Base-by-base conservation (phyloP, 2,888 invertebrate species). In the Bedellia somnulentella region DNA sequence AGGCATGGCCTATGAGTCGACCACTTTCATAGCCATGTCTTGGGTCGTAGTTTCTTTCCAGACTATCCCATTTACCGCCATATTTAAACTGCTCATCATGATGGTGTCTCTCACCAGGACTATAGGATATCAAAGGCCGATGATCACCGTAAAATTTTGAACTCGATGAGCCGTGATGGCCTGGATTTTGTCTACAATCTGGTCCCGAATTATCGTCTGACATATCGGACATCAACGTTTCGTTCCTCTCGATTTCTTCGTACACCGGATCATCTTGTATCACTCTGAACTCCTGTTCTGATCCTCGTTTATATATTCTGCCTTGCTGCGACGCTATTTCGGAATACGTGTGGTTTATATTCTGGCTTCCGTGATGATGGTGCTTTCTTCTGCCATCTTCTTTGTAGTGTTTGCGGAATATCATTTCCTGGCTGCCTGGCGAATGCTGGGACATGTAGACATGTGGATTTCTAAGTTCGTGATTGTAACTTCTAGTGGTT, bases 131-230 rank as follows among this genome's bases (percentile, higher is more conserved):
- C 43, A 89, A 61, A n/a, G 89, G 89, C 23, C 88, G 79, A 46
- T 87, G 87, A 49, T 89, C 89, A 9, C 87, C 87, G 59, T 88
- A 88, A 44, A 87, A 87, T 42, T 87, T 82, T 18, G 87, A 87
- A 36, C 80, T 51, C 1, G 70, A 55, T 1, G 71, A 73, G 1
- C 71, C 71, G 42, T 71, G 71, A 37, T 63, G 68, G 38, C 85
- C 86, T 3, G 64, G 61, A 49, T 85, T 85, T 52, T 85, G 86
- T 30, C 87, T 68, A 46, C 85, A 81, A 46, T 88, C 88, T 9
- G 75, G 75, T 0, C 70, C 76, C 9, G 75, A 76, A 29, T 76
- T 76, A 31, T 89, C 89, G 48, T 89, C 88, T 24, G 87, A 87
- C 81, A 87, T 80, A 47, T 88, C 88, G 1, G 86, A 86, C 47